Conservation (phyloP, 2,888 invertebrate species). For the Agrotis segetum region DNA sequence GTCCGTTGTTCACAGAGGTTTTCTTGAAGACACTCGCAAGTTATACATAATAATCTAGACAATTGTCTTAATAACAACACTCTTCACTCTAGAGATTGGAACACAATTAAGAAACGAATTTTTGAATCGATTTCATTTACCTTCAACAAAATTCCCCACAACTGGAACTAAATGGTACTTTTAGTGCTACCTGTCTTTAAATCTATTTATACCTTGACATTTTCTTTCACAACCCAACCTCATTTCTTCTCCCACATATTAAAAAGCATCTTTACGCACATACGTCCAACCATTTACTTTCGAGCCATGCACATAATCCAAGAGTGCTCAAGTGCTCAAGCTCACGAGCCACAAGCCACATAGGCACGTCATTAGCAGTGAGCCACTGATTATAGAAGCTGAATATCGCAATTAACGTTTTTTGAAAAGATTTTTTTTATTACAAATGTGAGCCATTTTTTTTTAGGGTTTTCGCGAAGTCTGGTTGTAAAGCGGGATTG, state of each 20-base stretch:
- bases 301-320: neutral
- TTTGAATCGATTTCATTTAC: no score
- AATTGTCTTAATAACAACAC: no score
- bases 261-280: conserved; percentile 2
- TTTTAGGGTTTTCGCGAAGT: neutral
- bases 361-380: conserved; percentile 50
- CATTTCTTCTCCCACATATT: conserved; percentile 1
- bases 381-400: conserved; percentile 42
- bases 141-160: no score
- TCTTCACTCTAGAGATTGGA: no score
- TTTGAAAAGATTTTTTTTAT: conserved; percentile 19
- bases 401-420: conserved; percentile 53
- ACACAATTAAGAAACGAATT: no score
- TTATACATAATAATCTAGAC: no score
- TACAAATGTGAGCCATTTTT: neutral
- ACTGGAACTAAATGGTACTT: neutral
- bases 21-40: no score
- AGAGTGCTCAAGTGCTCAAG: conserved; percentile 21
- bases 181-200: neutral
- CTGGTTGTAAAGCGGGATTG: neutral
- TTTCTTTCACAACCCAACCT: neutral
- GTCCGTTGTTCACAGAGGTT: no score
- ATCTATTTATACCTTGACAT: no score
- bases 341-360: conserved; percentile 20
- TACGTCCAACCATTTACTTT: conserved; percentile 4